Conservation (phyloP, 2,888 invertebrate species). For the Pycnomerus fuliginosus region DNA sequence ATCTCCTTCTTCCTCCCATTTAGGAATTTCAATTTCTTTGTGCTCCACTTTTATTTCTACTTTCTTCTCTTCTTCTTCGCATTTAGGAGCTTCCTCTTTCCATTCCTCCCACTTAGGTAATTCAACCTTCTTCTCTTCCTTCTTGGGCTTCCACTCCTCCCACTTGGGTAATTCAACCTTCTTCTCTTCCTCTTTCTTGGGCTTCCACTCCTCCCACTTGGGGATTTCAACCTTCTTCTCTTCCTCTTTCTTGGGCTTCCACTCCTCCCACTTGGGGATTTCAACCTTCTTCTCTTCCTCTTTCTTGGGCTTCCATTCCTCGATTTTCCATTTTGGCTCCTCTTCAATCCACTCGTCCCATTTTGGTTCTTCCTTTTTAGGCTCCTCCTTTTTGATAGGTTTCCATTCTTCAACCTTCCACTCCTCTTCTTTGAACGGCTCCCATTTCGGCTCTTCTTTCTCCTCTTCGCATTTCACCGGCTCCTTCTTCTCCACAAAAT, state of each 20-base stretch:
- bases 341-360: constrained; percentile 14
- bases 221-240: no score
- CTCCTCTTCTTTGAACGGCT: constrained; percentile 35
- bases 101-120: no score
- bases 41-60: constrained; percentile 1
- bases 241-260: constrained; percentile 11
- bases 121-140: constrained; percentile 13
- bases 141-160: no score
- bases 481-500: constrained; percentile 59
- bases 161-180: no score
- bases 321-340: neutral
- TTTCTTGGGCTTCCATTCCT: constrained; percentile 2
- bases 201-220: constrained; percentile 19
- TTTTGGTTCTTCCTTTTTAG: constrained; percentile 24
- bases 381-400: constrained; percentile 22
- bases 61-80: constrained; percentile 13
- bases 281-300: constrained; percentile 22
- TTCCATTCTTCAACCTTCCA: constrained; percentile 23
- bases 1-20: constrained; percentile 23
- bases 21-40: constrained; percentile 6
- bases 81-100: no score
- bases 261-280: no score
- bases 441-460: constrained; percentile 59
- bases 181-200: constrained; percentile 10
- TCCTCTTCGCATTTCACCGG: constrained; percentile 62